Conservation (phyloP, 2,797 vertebrate genomes). For the Hydrocynus forskahlii region DNA sequence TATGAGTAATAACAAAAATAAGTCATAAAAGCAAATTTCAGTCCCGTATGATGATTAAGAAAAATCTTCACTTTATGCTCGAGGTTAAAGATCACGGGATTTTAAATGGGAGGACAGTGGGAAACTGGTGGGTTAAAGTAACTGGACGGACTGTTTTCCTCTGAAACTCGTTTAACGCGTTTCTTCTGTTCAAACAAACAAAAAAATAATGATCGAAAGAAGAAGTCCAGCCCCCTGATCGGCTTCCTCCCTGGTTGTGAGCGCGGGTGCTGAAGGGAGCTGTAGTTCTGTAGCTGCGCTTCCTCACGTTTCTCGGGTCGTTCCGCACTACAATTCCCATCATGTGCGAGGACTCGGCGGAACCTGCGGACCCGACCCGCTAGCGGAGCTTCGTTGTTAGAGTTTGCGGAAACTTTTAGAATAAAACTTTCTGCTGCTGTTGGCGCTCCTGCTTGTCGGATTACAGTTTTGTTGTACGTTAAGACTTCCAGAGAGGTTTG, state of each 20-base stretch:
- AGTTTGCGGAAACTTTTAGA: slow-evolving; percentile 24
- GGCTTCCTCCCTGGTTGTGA: too few relatives aligned
- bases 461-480: background rate
- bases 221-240: background rate
- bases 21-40: too few relatives aligned
- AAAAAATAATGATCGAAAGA: background rate
- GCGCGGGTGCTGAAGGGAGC: background rate
- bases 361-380: slow-evolving; percentile 26
- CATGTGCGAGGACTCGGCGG: slow-evolving; percentile 7
- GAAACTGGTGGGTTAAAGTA: too few relatives aligned
- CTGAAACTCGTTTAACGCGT: too few relatives aligned
- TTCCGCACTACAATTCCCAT: slow-evolving; percentile 39
- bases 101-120: too few relatives aligned
- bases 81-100: too few relatives aligned
- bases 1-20: too few relatives aligned
- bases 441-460: background rate
- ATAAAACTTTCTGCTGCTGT: background rate
- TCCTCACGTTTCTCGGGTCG: too few relatives aligned
- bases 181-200: too few relatives aligned
- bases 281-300: background rate
- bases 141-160: too few relatives aligned
- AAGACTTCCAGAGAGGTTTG: background rate
- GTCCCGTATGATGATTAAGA: too few relatives aligned
- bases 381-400: background rate
- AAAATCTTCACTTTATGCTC: too few relatives aligned